Base-by-base conservation (phyloP, 92 coral and sea anemone species). In the Palythoa heliodiscus region DNA sequence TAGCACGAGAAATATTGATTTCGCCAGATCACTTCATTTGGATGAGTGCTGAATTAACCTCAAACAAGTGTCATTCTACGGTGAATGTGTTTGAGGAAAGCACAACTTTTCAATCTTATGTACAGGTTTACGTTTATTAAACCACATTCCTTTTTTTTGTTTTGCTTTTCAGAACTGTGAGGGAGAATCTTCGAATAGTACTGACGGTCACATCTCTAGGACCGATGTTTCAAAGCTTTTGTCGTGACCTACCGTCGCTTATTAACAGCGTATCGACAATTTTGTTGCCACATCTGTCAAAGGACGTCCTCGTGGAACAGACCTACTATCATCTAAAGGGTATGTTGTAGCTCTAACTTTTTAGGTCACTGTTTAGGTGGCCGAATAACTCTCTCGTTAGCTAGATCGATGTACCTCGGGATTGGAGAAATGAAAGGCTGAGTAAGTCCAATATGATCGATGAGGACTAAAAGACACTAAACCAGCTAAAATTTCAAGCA, bases 161-260 rank as follows among this genome's bases (percentile, higher is more conserved):
- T 15, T 48, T 53, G 67, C 86, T 29, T 22, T 69, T 29, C 14
- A 69, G 99, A 92, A 95, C 99, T 22, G 99, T 97, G 35, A 89
- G 95, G 14, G 99, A 97, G 83, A 93, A 97, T 82, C 93, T 97
- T 7, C 94, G 99, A 77, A 92, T 97, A 43, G 95, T 97, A 23
- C 87, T 97, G 92, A 92, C 98, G 9, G 94, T 96, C 58, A 92
- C 99, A 12, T 92, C 98, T 4, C 91, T 93, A 43, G 98, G 97
- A 50, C 91, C 93, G 43, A 91, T 85, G 71, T 97, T 97, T 89
- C 99, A 97, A 85, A 93, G 87, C 76, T 91, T 96, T 66, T 97
- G 99, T 67, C 98, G 98, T 63, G 93, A 96, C 75, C 87, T 93
- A 38, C 99, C 99, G 60, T 92, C 97, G 14, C 93, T 97, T 20